phyloP scores from a whole-genome alignment of 2,113 vertebrate genomes.

The Apodemus speciosus region DNA sequence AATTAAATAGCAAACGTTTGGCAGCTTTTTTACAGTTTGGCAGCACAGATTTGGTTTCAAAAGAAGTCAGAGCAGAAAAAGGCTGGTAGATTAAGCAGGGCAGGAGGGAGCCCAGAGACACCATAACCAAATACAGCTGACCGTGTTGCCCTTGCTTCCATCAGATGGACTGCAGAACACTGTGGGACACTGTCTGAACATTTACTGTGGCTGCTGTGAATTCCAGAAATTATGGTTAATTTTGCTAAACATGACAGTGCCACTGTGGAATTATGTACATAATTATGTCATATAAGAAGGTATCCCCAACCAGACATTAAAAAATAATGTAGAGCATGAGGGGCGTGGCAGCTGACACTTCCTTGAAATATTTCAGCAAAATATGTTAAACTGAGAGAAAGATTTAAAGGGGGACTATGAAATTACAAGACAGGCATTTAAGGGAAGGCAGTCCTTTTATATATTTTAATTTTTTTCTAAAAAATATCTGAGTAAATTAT shows the following conservation, averaged over 20 bases:
- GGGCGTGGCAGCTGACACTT: not conserved
- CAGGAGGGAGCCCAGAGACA: not conserved
- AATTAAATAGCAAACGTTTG: constrained; percentile 80
- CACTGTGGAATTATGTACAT: not conserved
- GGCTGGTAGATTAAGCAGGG: not conserved
- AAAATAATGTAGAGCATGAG: not conserved
- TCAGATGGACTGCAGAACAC: not conserved
- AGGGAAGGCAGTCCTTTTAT: not conserved
- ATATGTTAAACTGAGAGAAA: not conserved
- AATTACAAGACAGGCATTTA: not conserved
- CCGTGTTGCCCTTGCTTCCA: constrained; percentile 10
- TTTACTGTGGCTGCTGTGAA: constrained; percentile 28
- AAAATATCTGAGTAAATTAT: constrained; percentile 58
- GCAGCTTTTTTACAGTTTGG: constrained; percentile 87
- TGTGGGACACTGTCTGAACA: constrained; percentile 12
- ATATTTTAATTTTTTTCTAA: constrained; percentile 22
- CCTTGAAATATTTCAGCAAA: constrained; percentile 41
- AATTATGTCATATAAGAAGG: constrained; percentile 52
- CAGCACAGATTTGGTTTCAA: constrained; percentile 85
- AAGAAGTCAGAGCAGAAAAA: constrained; percentile 81
- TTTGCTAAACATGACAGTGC: constrained; percentile 47
- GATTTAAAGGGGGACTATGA: not conserved
- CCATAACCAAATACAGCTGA: not conserved
- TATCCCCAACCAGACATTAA: not conserved
- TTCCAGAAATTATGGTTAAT: constrained; percentile 43